Base-by-base conservation (phyloP, 2,113 vertebrate species). In the Mirza zaza region DNA sequence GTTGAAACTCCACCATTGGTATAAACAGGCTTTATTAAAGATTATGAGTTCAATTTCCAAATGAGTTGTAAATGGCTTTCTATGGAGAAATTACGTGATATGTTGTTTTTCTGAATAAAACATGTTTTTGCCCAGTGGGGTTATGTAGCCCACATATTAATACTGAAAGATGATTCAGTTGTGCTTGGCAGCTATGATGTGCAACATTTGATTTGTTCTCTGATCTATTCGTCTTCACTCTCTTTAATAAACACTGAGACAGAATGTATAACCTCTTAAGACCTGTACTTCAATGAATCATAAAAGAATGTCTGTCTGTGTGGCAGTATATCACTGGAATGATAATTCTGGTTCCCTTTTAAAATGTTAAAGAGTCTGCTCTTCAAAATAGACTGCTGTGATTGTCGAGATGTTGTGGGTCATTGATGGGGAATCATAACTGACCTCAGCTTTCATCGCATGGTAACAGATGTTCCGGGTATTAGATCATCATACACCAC, bases 61-160 rank as follows among this genome's bases (percentile, higher is more conserved):
- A 97, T 96, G 93, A 98, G 52, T 73, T 92, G 29, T 96, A 91
- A 97, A 89, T 96, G 94, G 85, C 77, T 96, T 97, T 97, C 80
- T 96, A 92, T 76, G 76, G 91, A 95, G 84, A 97, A 71, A 94
- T 92, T 71, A 59, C 90, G 92, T 88, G 55, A 97, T 96, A 95
- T 95, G 83, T 93, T 97, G 61, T 92, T 97, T 13, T 97, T 95
- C 94, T 96, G 92, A 98, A 96, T 97, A 98, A 97, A 97, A 97
- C 87, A 94, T 97, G 90, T 45, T 86, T 97, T 96, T 96, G 81
- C 95, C 96, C 96, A 57, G 55, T 95, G 84, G 83, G 84, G 87
- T 84, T 95, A 87, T 73, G 32, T n/a, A 95, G 93, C 80, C 79
- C 34, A 55, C 85, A 65, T 92, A 97, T 96, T 97, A 96, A 96